A percentile compares a stretch with the other conserved stretches of the same genome.
Evolutionary conservation across 1,140 invertebrate genomes (phyloP).

Genomic region (Yoshiicerus persimilis): DNA sequence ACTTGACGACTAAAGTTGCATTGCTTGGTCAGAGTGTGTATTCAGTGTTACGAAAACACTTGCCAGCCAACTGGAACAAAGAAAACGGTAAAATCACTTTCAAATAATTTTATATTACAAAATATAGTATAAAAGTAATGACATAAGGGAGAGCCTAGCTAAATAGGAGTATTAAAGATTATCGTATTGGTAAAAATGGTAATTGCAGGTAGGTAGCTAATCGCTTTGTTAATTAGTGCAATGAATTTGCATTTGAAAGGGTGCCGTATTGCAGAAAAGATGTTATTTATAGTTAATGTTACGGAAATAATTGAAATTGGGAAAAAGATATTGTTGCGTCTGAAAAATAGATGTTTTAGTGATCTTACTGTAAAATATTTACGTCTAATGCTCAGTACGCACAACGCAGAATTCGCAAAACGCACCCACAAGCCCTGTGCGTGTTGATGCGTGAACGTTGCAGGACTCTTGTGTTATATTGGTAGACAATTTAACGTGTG

Average conservation of each 20-base stretch:
- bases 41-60: slow-evolving; percentile 16
- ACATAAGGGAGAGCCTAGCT: too few species aligned
- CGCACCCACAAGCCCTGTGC: background rate
- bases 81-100: background rate
- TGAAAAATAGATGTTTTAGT: background rate
- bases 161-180: too few species aligned
- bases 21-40: slow-evolving; percentile 2
- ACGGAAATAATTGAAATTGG: background rate
- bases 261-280: background rate
- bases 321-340: background rate
- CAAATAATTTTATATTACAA: background rate
- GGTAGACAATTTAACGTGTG: background rate
- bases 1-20: slow-evolving; percentile 16
- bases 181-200: background rate
- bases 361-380: background rate
- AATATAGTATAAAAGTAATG: background rate
- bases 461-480: background rate
- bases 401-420: background rate
- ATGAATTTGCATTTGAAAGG: background rate
- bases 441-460: background rate
- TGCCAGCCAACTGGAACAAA: background rate
- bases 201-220: background rate
- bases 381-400: background rate
- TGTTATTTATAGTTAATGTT: background rate
- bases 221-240: background rate